phyloP scores from a whole-genome alignment of 2,888 invertebrate genomes.

The Pachliopta kotzebuea region DNA sequence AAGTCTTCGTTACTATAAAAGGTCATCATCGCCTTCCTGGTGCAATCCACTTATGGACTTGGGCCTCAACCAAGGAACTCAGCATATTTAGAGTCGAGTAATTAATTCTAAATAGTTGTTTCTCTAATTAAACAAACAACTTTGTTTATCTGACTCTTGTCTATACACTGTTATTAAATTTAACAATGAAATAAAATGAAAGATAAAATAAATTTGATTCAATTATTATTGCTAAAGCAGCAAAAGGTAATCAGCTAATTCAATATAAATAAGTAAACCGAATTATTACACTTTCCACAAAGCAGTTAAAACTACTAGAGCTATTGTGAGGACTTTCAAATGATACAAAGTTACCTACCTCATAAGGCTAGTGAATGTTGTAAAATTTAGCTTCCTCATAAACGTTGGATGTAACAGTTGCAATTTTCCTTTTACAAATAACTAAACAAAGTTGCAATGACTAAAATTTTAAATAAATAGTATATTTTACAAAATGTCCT shows the following conservation, averaged over 20 bases:
- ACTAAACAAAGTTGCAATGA: background rate
- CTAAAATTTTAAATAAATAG: background rate
- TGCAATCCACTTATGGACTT: no score
- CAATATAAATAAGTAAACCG: background rate
- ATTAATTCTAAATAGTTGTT: no score
- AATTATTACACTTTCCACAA: background rate
- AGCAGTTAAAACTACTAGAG: background rate
- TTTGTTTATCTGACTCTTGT: no score
- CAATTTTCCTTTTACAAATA: slow-evolving; percentile 6
- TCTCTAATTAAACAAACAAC: no score
- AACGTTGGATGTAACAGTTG: slow-evolving; percentile 1
- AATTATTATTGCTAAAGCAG: background rate
- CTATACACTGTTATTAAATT: background rate
- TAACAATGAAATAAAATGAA: background rate
- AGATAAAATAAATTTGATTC: background rate
- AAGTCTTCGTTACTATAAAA: no score
- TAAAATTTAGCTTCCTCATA: slow-evolving; percentile 13
- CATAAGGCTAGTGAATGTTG: slow-evolving; percentile 1
- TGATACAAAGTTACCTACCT: slow-evolving; percentile 14
- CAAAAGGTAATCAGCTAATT: background rate
- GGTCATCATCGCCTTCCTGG: no score
- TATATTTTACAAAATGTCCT: background rate
- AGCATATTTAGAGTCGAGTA: no score
- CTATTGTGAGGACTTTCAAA: background rate
- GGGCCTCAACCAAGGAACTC: no score